Conservation (phyloP, 2,797 vertebrate genomes). For the Poliocrania exsul region DNA sequence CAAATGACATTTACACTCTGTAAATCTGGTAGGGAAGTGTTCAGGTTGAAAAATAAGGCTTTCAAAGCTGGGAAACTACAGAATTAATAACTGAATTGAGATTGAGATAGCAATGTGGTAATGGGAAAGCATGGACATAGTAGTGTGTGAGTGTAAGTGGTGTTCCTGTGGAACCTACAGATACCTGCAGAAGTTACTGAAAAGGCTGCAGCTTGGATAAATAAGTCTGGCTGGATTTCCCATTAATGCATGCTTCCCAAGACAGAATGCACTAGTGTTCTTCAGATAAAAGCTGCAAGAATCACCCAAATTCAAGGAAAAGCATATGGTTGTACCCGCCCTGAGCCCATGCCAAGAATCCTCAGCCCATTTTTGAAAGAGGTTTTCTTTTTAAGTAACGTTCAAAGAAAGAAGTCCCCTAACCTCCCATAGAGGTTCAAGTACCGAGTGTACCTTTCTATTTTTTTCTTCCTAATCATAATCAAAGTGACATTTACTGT, state of each 20-base stretch:
- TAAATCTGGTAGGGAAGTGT: constrained; percentile 40
- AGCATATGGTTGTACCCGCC: neutral
- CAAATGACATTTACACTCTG: constrained; percentile 36
- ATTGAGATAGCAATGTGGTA: neutral
- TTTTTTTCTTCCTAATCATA: neutral
- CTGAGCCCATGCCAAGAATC: neutral
- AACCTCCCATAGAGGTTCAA: neutral
- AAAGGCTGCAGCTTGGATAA: neutral
- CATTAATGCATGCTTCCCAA: neutral
- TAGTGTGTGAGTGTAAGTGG: neutral
- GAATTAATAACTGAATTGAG: constrained; percentile 22
- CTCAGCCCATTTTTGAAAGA: neutral
- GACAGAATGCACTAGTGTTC: neutral
- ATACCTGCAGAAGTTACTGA: neutral
- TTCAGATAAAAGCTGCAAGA: neutral
- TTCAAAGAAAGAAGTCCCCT: neutral
- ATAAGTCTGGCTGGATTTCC: neutral
- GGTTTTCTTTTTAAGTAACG: neutral
- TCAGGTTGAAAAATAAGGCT: neutral
- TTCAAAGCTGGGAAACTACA: neutral
- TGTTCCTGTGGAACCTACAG: neutral
- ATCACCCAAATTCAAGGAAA: neutral
- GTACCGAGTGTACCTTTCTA: neutral
- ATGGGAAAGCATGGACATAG: neutral
- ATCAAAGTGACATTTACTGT: neutral